A percentile compares a stretch with the other conserved stretches of the same genome.
Conservation (phyloP, 2,797 vertebrate genomes). For the Sebastes wilsoni region DNA sequence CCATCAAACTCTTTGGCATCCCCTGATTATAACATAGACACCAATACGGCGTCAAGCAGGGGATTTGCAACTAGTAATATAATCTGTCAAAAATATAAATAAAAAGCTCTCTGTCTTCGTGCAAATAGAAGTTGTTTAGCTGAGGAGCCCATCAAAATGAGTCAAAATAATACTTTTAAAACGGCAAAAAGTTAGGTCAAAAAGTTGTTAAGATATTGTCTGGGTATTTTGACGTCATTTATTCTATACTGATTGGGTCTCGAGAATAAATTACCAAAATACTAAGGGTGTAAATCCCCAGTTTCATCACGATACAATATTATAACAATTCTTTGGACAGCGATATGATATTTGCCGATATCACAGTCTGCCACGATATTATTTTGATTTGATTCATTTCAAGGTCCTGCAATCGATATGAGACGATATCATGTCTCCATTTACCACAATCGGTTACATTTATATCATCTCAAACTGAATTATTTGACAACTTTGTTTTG, state of each 20-base stretch:
- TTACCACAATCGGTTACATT: too few relatives aligned
- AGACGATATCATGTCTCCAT: too few relatives aligned
- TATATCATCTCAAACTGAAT: too few relatives aligned
- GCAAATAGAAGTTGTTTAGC: background rate
- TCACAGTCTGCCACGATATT: too few relatives aligned
- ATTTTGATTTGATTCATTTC: too few relatives aligned
- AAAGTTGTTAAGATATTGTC: background rate
- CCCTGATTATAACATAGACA: constrained; percentile 51
- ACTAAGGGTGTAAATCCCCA: too few relatives aligned
- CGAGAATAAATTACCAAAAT: background rate
- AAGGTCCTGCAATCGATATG: too few relatives aligned
- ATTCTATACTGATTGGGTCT: background rate
- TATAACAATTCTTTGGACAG: too few relatives aligned
- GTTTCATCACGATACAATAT: too few relatives aligned
- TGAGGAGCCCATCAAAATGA: background rate
- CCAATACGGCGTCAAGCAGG: constrained; percentile 1
- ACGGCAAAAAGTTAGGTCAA: background rate
- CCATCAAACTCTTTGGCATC: constrained; percentile 42
- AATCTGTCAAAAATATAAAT: constrained; percentile 22
- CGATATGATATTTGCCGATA: too few relatives aligned
- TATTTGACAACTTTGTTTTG: too few relatives aligned
- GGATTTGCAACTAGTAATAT: constrained; percentile 32
- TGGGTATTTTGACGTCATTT: background rate
- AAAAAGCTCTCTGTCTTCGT: constrained; percentile 6
- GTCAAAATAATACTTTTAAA: background rate